Base-by-base conservation (phyloP, 2,888 invertebrate species). In the Autographa pulchrina region DNA sequence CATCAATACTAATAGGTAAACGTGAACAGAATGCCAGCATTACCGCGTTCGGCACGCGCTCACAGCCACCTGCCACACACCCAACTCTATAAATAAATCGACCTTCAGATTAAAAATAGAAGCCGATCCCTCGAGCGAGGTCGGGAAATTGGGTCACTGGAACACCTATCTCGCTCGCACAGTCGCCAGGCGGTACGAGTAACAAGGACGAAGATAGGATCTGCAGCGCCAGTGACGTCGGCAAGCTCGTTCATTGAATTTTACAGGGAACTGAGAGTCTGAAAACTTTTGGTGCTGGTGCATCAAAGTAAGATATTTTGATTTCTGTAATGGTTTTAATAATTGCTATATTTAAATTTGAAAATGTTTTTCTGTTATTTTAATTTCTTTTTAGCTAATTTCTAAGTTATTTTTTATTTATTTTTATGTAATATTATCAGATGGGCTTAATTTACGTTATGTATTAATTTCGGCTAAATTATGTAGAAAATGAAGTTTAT, bases 61-160 rank as follows among this genome's bases (percentile, higher is more conserved):
- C 83, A 72, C 11, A 80, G 85, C 85, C 83, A 84, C 85, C 84
- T 83, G 83, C 83, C 77, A 68, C 87, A 81, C 89, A 83, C 88
- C 90, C 85, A 82, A 82, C 80, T 89, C 93, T 94, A 95, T 95
- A 94, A 94, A 96, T 96, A 96, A 91, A 92, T 85, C 94, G 96
- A 96, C 96, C 96, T 96, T 96, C 95, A 94, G 93, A 89, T 93
- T 94, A 95, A 94, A 96, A 95, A 96, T 96, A 96, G 96, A 95
- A 89, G 90, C 88, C 92, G 92, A 92, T 93, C 95, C 93, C 93
- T 92, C 91, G 89, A 91, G 88, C 92, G 95, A 93, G 95, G 94
- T 95, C 93, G 91, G 90, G 87, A 93, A 96, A 95, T 93, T 96
- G 87, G 95, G 95, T 95, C 96, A 95, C 87, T 88, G 84, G 87